phyloP scores from a whole-genome alignment of 2,113 vertebrate genomes.

The Penelope pileata region DNA sequence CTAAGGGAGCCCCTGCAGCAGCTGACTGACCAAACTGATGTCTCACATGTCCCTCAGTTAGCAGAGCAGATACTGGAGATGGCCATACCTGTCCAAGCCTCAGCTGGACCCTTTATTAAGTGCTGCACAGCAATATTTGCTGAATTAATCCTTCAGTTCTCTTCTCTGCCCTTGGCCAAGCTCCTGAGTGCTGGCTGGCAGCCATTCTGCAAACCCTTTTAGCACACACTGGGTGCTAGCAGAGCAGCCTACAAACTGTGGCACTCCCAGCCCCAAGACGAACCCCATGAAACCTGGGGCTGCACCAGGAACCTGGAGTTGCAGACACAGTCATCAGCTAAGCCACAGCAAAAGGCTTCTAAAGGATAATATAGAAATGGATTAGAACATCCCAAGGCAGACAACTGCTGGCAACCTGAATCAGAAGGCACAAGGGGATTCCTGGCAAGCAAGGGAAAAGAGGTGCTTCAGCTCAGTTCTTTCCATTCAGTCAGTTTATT shows the following conservation, averaged over 20 bases:
- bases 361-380: background rate
- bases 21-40: background rate
- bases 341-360: background rate
- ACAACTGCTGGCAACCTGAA: background rate
- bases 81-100: background rate
- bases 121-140: background rate
- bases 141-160: background rate
- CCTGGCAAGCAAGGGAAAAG: background rate
- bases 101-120: background rate
- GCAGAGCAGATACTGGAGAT: background rate
- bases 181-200: background rate
- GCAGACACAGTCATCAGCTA: background rate
- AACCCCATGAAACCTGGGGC: background rate
- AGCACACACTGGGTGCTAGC: background rate
- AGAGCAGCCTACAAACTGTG: background rate
- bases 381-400: accelerated
- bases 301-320: background rate
- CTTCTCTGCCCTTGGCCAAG: background rate
- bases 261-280: background rate
- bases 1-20: background rate
- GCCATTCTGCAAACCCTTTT: background rate
- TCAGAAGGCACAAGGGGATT: background rate
- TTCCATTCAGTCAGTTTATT: slow-evolving; percentile 47
- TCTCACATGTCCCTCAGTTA: background rate
- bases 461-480: background rate